Conservation (phyloP, 2,113 vertebrate species). For the Hydrolagus affinis region DNA sequence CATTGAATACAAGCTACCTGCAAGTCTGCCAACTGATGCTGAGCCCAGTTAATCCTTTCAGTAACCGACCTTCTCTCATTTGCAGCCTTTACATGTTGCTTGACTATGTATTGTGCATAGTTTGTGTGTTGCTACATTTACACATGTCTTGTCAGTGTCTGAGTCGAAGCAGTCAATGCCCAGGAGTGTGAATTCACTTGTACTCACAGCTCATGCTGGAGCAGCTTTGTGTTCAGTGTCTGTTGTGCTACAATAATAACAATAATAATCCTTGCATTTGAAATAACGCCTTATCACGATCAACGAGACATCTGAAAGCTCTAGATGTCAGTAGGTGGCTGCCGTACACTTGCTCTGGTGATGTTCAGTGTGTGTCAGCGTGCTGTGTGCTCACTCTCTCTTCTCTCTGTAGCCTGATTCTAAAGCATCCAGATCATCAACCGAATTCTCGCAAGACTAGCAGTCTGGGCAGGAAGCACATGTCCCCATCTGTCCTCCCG, state of each 20-base stretch:
- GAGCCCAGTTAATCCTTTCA: too few species aligned
- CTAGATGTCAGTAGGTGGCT: too few species aligned
- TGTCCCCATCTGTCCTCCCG: slow-evolving; percentile 89
- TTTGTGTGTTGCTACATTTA: neutral
- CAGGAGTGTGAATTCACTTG: slow-evolving; percentile 1
- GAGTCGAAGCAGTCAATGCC: neutral
- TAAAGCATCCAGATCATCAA: slow-evolving; percentile 83
- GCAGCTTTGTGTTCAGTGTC: too few species aligned
- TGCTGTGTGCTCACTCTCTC: slow-evolving; percentile 58
- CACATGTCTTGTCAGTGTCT: neutral
- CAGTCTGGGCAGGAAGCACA: slow-evolving; percentile 93
- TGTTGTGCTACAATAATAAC: too few species aligned
- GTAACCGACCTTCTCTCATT: neutral
- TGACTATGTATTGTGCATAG: neutral
- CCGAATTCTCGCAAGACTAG: slow-evolving; percentile 74
- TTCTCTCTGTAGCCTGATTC: slow-evolving; percentile 79
- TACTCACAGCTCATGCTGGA: neutral
- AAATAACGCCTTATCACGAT: too few species aligned
- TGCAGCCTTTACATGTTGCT: neutral
- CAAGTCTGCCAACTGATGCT: too few species aligned
- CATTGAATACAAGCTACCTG: too few species aligned
- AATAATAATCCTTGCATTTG: too few species aligned
- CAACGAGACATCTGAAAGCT: too few species aligned
- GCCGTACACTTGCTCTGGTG: too few species aligned
- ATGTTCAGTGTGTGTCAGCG: slow-evolving; percentile 34